Evolutionary conservation across 2,888 invertebrate genomes (phyloP).

Genomic region (Drosophila mulleri): DNA sequence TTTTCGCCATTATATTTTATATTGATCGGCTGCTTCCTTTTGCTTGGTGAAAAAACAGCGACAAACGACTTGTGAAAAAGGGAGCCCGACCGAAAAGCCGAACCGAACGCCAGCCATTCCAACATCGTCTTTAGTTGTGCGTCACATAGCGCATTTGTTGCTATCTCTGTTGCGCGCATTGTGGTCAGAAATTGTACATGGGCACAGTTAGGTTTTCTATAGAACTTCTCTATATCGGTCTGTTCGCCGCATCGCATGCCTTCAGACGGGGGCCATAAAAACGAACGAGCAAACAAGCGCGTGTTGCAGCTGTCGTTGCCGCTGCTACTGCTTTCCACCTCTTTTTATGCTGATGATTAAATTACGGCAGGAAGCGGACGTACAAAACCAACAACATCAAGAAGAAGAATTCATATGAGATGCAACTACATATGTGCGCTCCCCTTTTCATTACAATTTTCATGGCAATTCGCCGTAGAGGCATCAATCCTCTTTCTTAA

Average conservation of each 20-base stretch:
- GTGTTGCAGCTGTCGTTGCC: conserved; percentile 57
- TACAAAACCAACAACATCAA: conserved; percentile 20
- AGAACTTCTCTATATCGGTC: conserved; percentile 53
- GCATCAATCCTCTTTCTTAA: conserved; percentile 4
- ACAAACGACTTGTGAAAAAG: conserved; percentile 37
- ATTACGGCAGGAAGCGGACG: conserved; percentile 60
- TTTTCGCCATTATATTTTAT: conserved; percentile 58
- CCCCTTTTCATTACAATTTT: conserved; percentile 44
- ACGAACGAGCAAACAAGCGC: conserved; percentile 38
- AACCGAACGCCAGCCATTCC: conserved; percentile 28
- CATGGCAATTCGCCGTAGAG: conserved; percentile 25
- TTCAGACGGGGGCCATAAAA: conserved; percentile 43
- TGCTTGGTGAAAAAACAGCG: conserved; percentile 33
- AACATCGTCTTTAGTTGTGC: conserved; percentile 30
- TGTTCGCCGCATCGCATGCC: conserved; percentile 27
- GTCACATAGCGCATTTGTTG: conserved; percentile 59
- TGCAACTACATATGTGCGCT: conserved; percentile 27
- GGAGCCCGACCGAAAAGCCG: conserved; percentile 59
- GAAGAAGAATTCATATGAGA: conserved; percentile 21
- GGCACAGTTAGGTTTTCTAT: conserved; percentile 57
- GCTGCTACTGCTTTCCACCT: conserved; percentile 45
- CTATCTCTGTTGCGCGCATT: conserved; percentile 38
- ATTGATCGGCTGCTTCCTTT: conserved; percentile 68
- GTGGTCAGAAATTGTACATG: conserved; percentile 35
- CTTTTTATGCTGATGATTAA: conserved; percentile 58